phyloP scores from a whole-genome alignment of 2,797 vertebrate genomes.

The Eulemur rubriventer region DNA sequence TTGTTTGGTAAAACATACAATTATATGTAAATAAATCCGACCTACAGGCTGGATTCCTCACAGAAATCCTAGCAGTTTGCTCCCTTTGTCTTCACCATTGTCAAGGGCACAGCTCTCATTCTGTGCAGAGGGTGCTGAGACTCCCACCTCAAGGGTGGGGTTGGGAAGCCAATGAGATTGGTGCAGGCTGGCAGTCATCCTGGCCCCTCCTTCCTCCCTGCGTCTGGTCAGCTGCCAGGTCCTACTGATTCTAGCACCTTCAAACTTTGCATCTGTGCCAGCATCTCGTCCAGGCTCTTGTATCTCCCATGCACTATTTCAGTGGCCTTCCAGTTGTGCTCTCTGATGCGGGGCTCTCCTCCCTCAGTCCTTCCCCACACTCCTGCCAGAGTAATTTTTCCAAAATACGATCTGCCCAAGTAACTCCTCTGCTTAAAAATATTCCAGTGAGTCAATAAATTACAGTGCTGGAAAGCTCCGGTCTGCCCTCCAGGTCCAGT shows the following conservation, averaged over 20 bases:
- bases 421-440: neutral
- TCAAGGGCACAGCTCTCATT: neutral
- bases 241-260: neutral
- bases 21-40: neutral
- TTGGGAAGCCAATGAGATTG: neutral
- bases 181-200: neutral
- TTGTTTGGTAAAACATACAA: neutral
- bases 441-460: neutral
- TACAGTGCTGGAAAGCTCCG: neutral
- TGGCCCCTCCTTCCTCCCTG: neutral
- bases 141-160: neutral
- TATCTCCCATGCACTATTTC: neutral
- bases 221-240: neutral
- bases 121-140: neutral
- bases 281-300: neutral
- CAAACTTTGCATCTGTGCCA: accelerated
- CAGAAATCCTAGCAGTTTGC: accelerated
- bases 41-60: neutral
- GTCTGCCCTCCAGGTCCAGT: neutral
- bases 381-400: conserved; percentile 29
- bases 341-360: neutral
- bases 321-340: neutral
- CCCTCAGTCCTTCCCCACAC: neutral
- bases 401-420: neutral
- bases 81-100: neutral